These are phyloP conservation scores for Pogonomyrmex californicus DNA, from an alignment of 1,140 invertebrate species.

Conservation along the genomic window DNA sequence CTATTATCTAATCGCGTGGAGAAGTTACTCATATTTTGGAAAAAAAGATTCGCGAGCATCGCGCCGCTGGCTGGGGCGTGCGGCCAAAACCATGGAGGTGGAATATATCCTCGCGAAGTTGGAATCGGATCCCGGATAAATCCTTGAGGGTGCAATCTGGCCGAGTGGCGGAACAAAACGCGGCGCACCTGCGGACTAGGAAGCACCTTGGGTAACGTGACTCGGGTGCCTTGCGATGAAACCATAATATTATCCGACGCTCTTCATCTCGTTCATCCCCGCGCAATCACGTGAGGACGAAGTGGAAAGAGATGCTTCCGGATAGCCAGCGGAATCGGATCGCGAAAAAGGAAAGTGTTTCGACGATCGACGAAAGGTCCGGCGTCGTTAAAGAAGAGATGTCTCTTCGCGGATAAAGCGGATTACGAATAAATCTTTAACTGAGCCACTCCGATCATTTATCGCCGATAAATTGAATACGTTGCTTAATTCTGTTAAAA, in stretches of 20 bases:
- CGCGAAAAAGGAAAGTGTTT: slow-evolving; percentile 53
- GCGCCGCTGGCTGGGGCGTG: not conserved
- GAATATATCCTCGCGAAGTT: slow-evolving; percentile 40
- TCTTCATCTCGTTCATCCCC: slow-evolving; percentile 65
- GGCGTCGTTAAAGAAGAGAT: not conserved
- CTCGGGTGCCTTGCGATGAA: slow-evolving; percentile 69
- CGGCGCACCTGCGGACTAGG: slow-evolving; percentile 61
- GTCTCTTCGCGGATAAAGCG: slow-evolving; percentile 21
- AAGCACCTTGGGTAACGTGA: slow-evolving; percentile 72
- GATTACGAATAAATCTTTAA: slow-evolving; percentile 55
- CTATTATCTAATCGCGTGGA: not conserved
- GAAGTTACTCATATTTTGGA: not conserved
- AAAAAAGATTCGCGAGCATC: not conserved
- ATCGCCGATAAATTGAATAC: slow-evolving; percentile 37
- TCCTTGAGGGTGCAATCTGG: slow-evolving; percentile 73
- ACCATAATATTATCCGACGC: slow-evolving; percentile 75
- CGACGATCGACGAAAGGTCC: slow-evolving; percentile 2
- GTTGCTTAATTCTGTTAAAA: slow-evolving; percentile 54
- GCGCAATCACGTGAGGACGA: slow-evolving; percentile 31
- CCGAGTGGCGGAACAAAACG: slow-evolving; percentile 72
- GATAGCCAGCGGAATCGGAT: slow-evolving; percentile 43
- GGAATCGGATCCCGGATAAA: slow-evolving; percentile 72
- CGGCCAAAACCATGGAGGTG: slow-evolving; percentile 4
- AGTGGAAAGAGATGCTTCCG: slow-evolving; percentile 11
- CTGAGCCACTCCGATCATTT: slow-evolving; percentile 39